Percentiles rank a stretch among this genome's conserved stretches.
Evolutionary conservation across 2,888 invertebrate species (phyloP).

Genomic region (Hirtodrosophila duncani): DNA sequence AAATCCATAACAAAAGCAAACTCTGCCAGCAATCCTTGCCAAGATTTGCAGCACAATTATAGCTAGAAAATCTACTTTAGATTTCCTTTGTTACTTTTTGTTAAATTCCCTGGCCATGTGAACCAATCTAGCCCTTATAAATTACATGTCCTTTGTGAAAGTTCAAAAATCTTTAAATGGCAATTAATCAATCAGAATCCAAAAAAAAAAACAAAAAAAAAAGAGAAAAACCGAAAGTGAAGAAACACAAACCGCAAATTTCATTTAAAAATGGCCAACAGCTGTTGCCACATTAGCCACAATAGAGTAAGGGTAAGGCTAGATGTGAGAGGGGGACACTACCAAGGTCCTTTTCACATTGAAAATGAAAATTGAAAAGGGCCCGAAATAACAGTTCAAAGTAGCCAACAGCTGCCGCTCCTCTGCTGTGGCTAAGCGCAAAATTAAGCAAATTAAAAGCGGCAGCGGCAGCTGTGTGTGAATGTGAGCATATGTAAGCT

Average conservation of each 20-base stretch:
- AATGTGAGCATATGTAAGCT: slow-evolving; percentile 19
- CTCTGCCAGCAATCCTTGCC: no score
- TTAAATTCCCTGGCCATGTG: no score
- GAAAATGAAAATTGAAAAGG: slow-evolving; percentile 41
- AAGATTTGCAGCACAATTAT: no score
- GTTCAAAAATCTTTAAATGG: slow-evolving; percentile 17
- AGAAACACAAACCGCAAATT: slow-evolving; percentile 25
- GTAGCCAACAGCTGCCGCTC: slow-evolving; percentile 36
- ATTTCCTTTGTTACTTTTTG: no score
- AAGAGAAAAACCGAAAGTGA: slow-evolving; percentile 11
- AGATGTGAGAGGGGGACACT: background rate
- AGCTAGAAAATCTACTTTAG: no score
- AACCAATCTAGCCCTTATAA: no score
- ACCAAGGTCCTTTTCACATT: background rate
- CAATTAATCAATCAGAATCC: slow-evolving; percentile 55
- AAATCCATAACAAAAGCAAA: no score
- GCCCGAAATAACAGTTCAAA: slow-evolving; percentile 30
- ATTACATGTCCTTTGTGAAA: no score
- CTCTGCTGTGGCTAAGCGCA: slow-evolving; percentile 61
- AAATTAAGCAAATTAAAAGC: slow-evolving; percentile 73
- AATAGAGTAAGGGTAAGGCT: slow-evolving; percentile 3
- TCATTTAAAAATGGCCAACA: slow-evolving; percentile 49
- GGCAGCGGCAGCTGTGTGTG: slow-evolving; percentile 41
- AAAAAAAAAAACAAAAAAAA: slow-evolving; percentile 13
- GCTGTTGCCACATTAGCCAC: slow-evolving; percentile 63